phyloP scores from a whole-genome alignment of 2,888 invertebrate species.

The Belgica antarctica region DNA sequence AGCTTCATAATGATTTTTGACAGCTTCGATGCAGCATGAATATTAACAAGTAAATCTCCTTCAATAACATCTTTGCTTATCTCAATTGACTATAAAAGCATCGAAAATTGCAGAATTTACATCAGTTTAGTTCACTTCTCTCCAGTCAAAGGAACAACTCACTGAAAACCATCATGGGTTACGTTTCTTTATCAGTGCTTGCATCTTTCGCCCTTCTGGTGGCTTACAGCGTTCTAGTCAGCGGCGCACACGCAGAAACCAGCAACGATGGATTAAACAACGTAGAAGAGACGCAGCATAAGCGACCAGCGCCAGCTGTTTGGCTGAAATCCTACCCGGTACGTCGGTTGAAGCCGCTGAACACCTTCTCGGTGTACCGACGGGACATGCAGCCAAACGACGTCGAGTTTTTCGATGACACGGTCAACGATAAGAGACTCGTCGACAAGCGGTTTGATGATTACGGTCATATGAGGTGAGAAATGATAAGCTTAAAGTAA shows the following conservation, averaged over 20 bases:
- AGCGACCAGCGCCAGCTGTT: slow-evolving; percentile 7
- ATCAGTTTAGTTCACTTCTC: slow-evolving; percentile 4
- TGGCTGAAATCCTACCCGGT: background rate
- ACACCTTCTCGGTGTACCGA: background rate
- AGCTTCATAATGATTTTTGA: slow-evolving; percentile 27
- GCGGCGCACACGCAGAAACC: background rate
- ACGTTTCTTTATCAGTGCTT: background rate
- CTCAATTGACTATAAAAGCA: slow-evolving; percentile 17
- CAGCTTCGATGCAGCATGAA: slow-evolving; percentile 33
- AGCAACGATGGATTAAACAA: background rate
- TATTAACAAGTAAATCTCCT: background rate
- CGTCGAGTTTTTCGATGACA: slow-evolving; percentile 26
- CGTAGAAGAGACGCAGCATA: background rate
- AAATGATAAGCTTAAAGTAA: background rate
- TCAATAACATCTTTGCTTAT: background rate
- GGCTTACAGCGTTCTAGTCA: slow-evolving; percentile 13
- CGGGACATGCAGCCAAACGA: slow-evolving; percentile 5
- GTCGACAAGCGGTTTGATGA: slow-evolving; percentile 33
- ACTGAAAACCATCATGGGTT: slow-evolving; percentile 33
- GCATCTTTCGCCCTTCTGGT: slow-evolving; percentile 30
- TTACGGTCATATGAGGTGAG: slow-evolving; percentile 34
- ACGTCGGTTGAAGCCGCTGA: slow-evolving; percentile 1
- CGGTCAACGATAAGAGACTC: slow-evolving; percentile 2
- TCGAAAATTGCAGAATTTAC: background rate
- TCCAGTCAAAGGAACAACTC: slow-evolving; percentile 13